Percentiles rank a stretch among this genome's conserved stretches.
Conservation (phyloP, 2,113 vertebrate species). For the Felis chaus region DNA sequence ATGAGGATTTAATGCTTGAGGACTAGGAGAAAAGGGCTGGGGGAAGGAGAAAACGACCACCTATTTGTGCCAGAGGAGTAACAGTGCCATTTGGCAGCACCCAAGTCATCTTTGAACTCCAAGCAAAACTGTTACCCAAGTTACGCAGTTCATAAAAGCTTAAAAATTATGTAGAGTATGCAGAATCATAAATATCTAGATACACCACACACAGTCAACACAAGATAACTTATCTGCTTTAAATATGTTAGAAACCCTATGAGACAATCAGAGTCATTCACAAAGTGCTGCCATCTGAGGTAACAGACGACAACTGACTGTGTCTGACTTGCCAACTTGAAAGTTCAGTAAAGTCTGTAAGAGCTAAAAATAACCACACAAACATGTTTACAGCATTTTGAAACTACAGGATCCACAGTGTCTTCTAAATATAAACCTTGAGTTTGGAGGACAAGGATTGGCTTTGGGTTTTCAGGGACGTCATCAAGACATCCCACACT, state of each 20-base stretch:
- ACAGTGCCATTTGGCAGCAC: neutral
- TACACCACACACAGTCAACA: neutral
- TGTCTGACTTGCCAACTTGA: conserved; percentile 50
- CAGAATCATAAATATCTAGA: neutral
- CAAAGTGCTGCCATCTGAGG: neutral
- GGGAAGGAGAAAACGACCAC: neutral
- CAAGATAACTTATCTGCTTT: neutral
- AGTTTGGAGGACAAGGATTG: neutral
- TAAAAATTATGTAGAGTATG: neutral
- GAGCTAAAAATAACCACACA: conserved; percentile 74
- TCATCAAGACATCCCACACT: conserved; percentile 46
- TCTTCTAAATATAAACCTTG: conserved; percentile 64
- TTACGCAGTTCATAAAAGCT: neutral
- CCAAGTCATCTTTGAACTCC: neutral
- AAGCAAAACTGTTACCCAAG: neutral
- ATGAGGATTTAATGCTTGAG: conserved; percentile 74
- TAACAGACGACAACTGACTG: conserved; percentile 21
- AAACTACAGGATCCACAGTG: conserved; percentile 55
- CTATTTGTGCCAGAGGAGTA: neutral
- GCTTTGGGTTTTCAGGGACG: neutral
- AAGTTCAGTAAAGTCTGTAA: conserved; percentile 71
- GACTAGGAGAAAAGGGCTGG: conserved; percentile 56
- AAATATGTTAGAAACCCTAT: neutral
- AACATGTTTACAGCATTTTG: conserved; percentile 68
- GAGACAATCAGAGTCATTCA: conserved; percentile 44